These are phyloP conservation scores for Sebastolobus alascanus DNA, from an alignment of 2,797 vertebrate species.

Conservation along the genomic window DNA sequence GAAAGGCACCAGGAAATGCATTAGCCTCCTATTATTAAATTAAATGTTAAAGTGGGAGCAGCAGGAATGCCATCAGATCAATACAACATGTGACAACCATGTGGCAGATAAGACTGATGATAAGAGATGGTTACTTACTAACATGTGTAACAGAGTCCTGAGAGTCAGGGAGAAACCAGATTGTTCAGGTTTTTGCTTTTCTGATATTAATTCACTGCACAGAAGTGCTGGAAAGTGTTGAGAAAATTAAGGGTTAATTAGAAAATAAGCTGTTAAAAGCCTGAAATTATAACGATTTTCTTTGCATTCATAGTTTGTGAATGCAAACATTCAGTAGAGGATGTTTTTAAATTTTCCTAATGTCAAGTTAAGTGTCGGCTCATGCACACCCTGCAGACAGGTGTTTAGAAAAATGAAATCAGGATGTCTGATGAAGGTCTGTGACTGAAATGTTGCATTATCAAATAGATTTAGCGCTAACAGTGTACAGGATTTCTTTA, in stretches of 20 bases:
- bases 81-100: conserved; percentile 43
- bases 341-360: no score
- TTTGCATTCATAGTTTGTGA: neutral
- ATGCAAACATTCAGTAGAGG: neutral
- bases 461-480: neutral
- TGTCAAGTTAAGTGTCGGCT: no score
- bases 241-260: neutral
- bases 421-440: neutral
- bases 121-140: conserved; percentile 40
- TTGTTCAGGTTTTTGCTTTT: neutral
- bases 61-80: conserved; percentile 1
- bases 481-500: neutral
- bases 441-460: neutral
- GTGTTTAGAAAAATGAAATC: neutral
- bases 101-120: conserved; percentile 37
- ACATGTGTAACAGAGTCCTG: neutral
- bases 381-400: neutral
- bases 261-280: neutral
- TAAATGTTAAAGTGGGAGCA: neutral
- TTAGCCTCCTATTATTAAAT: neutral
- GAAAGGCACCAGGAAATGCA: neutral
- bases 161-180: neutral
- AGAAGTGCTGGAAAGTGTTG: neutral
- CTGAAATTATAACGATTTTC: neutral
- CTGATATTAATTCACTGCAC: neutral